Percentiles rank a stretch among this genome's conserved stretches.
Evolutionary conservation across 2,113 vertebrate species (phyloP).

Genomic region (Acrocephalus arundinaceus): DNA sequence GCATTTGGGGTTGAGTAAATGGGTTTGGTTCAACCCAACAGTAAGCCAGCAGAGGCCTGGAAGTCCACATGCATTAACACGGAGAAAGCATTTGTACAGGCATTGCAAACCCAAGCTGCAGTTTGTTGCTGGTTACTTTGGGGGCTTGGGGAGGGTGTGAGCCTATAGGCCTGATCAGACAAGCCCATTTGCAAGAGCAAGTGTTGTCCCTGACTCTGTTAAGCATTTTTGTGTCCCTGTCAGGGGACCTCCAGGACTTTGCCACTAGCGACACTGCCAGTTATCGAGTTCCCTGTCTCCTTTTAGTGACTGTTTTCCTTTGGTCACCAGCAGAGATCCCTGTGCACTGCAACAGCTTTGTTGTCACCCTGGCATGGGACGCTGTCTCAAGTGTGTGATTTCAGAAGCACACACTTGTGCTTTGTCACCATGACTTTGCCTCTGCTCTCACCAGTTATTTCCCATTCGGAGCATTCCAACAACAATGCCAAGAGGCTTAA

Average conservation of each 20-base stretch:
- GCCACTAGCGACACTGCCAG: rapidly evolving
- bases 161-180: background rate
- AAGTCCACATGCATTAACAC: background rate
- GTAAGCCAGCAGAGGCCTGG: background rate
- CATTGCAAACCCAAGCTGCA: background rate
- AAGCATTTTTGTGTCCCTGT: background rate
- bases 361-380: background rate
- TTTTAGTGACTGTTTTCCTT: background rate
- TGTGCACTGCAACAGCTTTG: background rate
- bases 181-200: background rate
- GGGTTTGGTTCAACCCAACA: background rate
- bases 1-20: background rate
- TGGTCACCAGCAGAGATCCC: background rate
- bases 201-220: background rate
- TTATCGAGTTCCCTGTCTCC: rapidly evolving
- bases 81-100: background rate
- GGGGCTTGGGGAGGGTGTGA: background rate
- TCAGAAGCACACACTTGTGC: background rate
- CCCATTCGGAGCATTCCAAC: background rate
- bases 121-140: background rate
- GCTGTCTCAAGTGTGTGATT: background rate
- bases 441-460: background rate
- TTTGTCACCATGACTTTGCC: background rate
- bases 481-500: background rate
- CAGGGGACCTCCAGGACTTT: background rate